Percentiles rank a stretch among this genome's conserved stretches.
phyloP scores from a whole-genome alignment of 2,888 invertebrate genomes.

The Clostera curtula region DNA sequence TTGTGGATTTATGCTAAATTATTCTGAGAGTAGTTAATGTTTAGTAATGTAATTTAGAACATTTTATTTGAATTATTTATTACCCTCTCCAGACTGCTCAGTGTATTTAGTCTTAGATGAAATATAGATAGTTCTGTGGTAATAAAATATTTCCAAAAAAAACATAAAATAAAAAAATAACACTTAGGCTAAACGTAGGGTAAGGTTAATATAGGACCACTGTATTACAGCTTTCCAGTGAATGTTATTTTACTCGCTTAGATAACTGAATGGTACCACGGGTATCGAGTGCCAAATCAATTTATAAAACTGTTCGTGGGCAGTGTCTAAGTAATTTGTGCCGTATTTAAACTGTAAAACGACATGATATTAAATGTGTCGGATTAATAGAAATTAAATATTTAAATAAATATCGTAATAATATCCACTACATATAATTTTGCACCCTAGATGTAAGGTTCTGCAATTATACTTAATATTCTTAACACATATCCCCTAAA shows the following conservation, averaged over 20 bases:
- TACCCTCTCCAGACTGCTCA: slow-evolving; percentile 73
- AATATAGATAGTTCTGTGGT: slow-evolving; percentile 61
- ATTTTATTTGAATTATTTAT: slow-evolving; percentile 58
- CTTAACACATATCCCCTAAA: slow-evolving; percentile 60
- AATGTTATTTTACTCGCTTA: slow-evolving; percentile 35
- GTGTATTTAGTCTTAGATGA: slow-evolving; percentile 63
- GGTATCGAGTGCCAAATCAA: slow-evolving; percentile 56
- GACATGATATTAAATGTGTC: slow-evolving; percentile 19
- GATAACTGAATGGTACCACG: slow-evolving; percentile 47
- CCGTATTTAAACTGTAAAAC: slow-evolving; percentile 14
- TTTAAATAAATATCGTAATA: slow-evolving; percentile 33
- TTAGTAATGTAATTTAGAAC: slow-evolving; percentile 54
- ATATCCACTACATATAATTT: slow-evolving; percentile 57
- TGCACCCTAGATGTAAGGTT: slow-evolving; percentile 63
- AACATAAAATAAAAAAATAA: slow-evolving; percentile 54
- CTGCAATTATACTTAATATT: slow-evolving; percentile 48
- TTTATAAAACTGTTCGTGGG: slow-evolving; percentile 17
- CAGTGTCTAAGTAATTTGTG: slow-evolving; percentile 19
- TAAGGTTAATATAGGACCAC: slow-evolving; percentile 66
- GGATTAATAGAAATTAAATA: slow-evolving; percentile 24
- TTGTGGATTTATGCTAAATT: slow-evolving; percentile 72
- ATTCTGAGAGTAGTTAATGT: slow-evolving; percentile 67
- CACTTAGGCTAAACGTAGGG: slow-evolving; percentile 47
- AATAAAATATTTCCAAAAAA: slow-evolving; percentile 63
- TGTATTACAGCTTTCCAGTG: slow-evolving; percentile 50